phyloP scores from a whole-genome alignment of 2,888 invertebrate genomes.

The Drosophila subquinaria region DNA sequence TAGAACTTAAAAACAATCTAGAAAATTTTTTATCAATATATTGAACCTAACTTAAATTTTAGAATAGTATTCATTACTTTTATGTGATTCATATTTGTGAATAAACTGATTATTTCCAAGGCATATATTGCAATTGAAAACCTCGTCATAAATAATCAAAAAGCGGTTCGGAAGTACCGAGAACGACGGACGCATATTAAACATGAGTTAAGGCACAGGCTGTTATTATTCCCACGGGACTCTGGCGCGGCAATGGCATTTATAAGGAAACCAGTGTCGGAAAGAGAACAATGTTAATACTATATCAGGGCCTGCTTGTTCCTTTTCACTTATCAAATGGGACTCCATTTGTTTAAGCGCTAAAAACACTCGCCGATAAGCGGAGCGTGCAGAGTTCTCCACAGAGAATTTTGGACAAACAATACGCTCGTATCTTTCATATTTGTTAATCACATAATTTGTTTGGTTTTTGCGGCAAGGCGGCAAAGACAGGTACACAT shows the following conservation, averaged over 20 bases:
- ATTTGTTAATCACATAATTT: conserved; percentile 75
- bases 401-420: conserved; percentile 31
- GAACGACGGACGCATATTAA: conserved; percentile 69
- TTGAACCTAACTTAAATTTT: not conserved
- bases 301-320: conserved; percentile 33
- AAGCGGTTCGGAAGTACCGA: conserved; percentile 64
- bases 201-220: conserved; percentile 42
- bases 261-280: conserved; percentile 33
- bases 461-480: conserved; percentile 59
- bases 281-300: conserved; percentile 33
- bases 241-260: conserved; percentile 17
- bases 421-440: conserved; percentile 57
- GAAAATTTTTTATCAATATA: too few relatives aligned
- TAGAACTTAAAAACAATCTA: not conserved
- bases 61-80: not conserved
- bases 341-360: conserved; percentile 58
- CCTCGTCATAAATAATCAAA: conserved; percentile 45
- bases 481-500: conserved; percentile 48
- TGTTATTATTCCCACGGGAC: conserved; percentile 76
- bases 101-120: conserved; percentile 13
- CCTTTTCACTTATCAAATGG: conserved; percentile 42
- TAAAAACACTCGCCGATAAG: conserved; percentile 58
- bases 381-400: conserved; percentile 11
- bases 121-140: conserved; percentile 24
- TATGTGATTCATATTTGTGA: conserved; percentile 1